A percentile compares a stretch with the other conserved stretches of the same genome.
These are phyloP conservation scores for Cercopithecus mona DNA, from an alignment of 2,113 vertebrate species.

Conservation along the genomic window DNA sequence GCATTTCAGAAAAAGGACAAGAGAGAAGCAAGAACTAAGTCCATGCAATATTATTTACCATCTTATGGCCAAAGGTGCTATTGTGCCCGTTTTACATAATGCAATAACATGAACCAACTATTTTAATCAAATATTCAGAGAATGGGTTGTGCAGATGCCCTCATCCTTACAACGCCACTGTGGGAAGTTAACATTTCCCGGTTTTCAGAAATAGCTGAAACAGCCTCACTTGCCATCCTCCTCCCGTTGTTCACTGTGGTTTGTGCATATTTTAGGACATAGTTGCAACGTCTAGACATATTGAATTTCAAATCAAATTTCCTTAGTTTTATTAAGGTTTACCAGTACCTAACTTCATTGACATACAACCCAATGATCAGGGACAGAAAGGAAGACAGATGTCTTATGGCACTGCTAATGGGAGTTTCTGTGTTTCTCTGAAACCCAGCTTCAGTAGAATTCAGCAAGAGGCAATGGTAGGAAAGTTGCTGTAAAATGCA, in stretches of 20 bases:
- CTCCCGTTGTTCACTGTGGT: not conserved
- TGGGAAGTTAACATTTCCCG: not conserved
- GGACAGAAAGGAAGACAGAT: not conserved
- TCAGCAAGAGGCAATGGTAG: not conserved
- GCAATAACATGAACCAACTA: not conserved
- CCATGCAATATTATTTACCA: rapidly evolving
- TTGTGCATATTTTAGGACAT: not conserved
- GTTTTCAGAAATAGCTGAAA: not conserved
- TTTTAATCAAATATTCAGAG: not conserved
- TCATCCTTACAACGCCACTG: not conserved
- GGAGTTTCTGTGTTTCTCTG: not conserved
- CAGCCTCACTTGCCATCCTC: rapidly evolving
- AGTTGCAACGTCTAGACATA: not conserved
- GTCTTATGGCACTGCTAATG: rapidly evolving
- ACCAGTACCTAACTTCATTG: not conserved
- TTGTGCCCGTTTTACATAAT: not conserved
- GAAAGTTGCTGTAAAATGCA: not conserved
- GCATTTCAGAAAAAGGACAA: not conserved
- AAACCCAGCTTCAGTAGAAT: not conserved
- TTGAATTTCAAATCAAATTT: conserved; percentile 32
- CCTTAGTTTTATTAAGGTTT: conserved; percentile 6
- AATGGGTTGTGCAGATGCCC: not conserved
- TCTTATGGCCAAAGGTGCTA: rapidly evolving
- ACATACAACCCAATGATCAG: not conserved
- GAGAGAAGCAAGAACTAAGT: not conserved